Conservation (phyloP, 30 jellyfish, hydroid and myxozoan species). For the Mastigias papua region DNA sequence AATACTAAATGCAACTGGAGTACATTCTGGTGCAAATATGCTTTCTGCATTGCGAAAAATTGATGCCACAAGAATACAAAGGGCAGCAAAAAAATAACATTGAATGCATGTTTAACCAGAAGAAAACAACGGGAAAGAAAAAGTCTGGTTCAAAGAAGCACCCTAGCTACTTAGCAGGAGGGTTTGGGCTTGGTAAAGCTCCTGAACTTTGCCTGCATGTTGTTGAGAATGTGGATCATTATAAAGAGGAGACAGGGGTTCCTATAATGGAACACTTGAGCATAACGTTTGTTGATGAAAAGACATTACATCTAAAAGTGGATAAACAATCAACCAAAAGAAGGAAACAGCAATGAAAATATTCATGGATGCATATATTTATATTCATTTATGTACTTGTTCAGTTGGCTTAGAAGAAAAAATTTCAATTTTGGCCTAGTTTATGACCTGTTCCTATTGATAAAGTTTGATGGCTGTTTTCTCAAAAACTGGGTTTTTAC, state of each 20-base stretch:
- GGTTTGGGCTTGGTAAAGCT: slow-evolving; percentile 16
- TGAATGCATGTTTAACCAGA: slow-evolving; percentile 7
- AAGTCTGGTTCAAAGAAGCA: slow-evolving; percentile 15
- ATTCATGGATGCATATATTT: background rate
- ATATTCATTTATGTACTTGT: background rate
- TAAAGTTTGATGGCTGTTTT: background rate
- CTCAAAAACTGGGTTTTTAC: background rate
- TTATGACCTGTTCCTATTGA: background rate
- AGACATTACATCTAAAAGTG: background rate
- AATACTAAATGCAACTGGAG: slow-evolving; percentile 25
- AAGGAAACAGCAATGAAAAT: background rate
- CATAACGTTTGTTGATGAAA: background rate
- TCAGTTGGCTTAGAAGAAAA: slow-evolving; percentile 2
- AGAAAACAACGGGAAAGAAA: slow-evolving; percentile 20
- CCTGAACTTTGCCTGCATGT: slow-evolving; percentile 22
- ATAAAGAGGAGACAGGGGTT: background rate
- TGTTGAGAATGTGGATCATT: background rate
- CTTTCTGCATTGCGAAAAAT: slow-evolving; percentile 28
- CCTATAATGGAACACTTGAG: background rate
- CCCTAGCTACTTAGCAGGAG: slow-evolving; percentile 24
- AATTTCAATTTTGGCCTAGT: background rate
- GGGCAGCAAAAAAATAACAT: slow-evolving; percentile 32
- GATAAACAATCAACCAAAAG: background rate
- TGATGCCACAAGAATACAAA: slow-evolving; percentile 18
- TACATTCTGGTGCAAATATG: slow-evolving; percentile 15